Percentiles rank a stretch among this genome's conserved stretches.
phyloP scores from a whole-genome alignment of 2,113 vertebrate genomes.

The Patagioenas fasciata region DNA sequence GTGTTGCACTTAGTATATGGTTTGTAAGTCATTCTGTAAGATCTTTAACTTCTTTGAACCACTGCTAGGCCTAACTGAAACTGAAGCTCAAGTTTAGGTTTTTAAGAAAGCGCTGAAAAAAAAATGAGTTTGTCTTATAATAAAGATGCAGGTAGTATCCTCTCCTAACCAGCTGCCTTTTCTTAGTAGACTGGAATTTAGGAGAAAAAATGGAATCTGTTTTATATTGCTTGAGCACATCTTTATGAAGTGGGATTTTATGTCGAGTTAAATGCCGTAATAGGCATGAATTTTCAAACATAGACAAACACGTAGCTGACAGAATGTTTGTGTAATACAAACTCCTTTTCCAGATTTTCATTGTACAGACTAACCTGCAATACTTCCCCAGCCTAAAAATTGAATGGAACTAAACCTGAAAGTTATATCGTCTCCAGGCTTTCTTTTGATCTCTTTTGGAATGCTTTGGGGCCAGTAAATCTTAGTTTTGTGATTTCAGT shows the following conservation, averaged over 20 bases:
- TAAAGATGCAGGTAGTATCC: not conserved
- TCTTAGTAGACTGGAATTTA: not conserved
- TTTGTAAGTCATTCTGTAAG: not conserved
- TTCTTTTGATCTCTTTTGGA: not conserved
- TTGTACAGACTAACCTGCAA: not conserved
- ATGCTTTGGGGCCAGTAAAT: not conserved
- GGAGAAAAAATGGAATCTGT: not conserved
- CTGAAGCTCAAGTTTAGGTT: not conserved
- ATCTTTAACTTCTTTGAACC: not conserved
- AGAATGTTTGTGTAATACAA: not conserved
- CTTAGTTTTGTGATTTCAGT: not conserved
- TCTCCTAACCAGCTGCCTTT: not conserved
- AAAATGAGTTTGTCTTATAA: not conserved
- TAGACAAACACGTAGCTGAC: not conserved
- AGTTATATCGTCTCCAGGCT: not conserved
- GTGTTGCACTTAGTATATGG: fast-evolving
- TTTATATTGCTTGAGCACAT: not conserved
- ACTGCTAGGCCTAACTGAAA: not conserved
- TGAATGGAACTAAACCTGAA: not conserved
- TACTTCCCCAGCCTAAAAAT: not conserved
- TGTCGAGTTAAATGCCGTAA: not conserved
- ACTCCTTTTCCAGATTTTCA: not conserved
- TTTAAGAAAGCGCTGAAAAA: not conserved
- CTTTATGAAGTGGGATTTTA: not conserved
- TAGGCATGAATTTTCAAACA: not conserved